Evolutionary conservation across 1,140 invertebrate genomes (phyloP).

Genomic region (Lepidurus apus): DNA sequence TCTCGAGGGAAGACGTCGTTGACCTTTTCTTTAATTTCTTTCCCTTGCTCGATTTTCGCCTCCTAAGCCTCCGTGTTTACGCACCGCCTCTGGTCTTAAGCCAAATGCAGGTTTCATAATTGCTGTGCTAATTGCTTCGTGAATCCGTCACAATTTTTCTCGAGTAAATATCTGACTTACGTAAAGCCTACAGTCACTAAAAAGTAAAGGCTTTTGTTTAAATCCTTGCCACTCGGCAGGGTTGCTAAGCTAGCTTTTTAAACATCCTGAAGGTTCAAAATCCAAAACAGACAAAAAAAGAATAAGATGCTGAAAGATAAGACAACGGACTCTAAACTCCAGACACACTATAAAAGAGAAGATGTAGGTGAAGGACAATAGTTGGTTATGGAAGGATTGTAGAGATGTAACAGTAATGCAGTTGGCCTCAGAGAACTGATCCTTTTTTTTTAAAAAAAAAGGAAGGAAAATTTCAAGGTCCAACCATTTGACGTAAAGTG

Average conservation of each 20-base stretch:
- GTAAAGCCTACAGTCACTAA: too few species aligned
- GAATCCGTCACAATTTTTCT: too few species aligned
- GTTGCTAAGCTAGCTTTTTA: neutral
- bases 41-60: neutral
- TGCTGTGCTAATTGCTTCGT: too few species aligned
- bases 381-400: neutral
- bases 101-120: neutral
- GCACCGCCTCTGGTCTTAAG: neutral
- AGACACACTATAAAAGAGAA: neutral
- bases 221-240: too few species aligned
- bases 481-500: neutral
- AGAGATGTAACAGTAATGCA: neutral
- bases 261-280: neutral
- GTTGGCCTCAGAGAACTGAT: neutral
- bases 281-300: neutral
- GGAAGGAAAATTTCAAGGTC: neutral
- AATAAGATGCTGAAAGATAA: neutral
- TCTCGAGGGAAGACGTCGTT: neutral
- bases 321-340: neutral
- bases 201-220: too few species aligned
- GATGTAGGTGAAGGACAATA: slow-evolving; percentile 13
- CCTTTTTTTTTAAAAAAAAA: neutral
- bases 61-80: neutral
- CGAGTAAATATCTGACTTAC: too few species aligned
- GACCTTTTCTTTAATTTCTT: neutral